A percentile compares a stretch with the other conserved stretches of the same genome.
Evolutionary conservation across 2,113 vertebrate species (phyloP).

Genomic region (Sphaerodactylus townsendi): DNA sequence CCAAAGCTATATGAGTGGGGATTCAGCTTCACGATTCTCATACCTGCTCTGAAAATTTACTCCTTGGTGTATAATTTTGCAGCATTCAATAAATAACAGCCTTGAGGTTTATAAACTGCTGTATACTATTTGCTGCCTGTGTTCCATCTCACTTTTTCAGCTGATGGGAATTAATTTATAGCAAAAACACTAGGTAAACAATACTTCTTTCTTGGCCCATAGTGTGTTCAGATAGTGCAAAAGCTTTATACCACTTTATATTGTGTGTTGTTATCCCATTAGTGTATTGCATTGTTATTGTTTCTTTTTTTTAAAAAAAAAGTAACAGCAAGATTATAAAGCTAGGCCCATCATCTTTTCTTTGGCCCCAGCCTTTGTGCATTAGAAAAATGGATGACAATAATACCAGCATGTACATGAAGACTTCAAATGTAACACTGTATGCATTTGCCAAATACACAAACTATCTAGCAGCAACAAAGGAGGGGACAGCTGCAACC

Average conservation of each 20-base stretch:
- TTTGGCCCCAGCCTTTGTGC: background rate
- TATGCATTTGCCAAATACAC: background rate
- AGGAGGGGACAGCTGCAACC: background rate
- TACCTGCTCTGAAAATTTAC: slow-evolving; percentile 44
- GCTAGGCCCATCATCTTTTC: background rate
- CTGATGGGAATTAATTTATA: slow-evolving; percentile 51
- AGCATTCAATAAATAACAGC: slow-evolving; percentile 49
- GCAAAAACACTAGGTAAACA: slow-evolving; percentile 31
- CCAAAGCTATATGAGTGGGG: background rate
- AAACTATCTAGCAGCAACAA: background rate
- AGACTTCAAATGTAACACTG: background rate
- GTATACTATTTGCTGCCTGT: background rate
- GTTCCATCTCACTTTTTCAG: background rate
- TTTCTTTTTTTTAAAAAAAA: background rate
- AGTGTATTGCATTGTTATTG: slow-evolving; percentile 17
- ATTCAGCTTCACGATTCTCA: slow-evolving; percentile 13
- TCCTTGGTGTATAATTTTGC: slow-evolving; percentile 45
- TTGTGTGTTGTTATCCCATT: slow-evolving; percentile 16
- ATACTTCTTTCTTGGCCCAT: slow-evolving; percentile 20
- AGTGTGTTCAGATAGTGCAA: slow-evolving; percentile 30
- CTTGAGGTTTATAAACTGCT: slow-evolving; percentile 32
- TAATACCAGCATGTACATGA: background rate
- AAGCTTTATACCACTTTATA: slow-evolving; percentile 21
- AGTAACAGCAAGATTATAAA: background rate
- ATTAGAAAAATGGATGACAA: background rate